Conservation (phyloP, 1,140 invertebrate species). For the Hypsibius dujardini region DNA sequence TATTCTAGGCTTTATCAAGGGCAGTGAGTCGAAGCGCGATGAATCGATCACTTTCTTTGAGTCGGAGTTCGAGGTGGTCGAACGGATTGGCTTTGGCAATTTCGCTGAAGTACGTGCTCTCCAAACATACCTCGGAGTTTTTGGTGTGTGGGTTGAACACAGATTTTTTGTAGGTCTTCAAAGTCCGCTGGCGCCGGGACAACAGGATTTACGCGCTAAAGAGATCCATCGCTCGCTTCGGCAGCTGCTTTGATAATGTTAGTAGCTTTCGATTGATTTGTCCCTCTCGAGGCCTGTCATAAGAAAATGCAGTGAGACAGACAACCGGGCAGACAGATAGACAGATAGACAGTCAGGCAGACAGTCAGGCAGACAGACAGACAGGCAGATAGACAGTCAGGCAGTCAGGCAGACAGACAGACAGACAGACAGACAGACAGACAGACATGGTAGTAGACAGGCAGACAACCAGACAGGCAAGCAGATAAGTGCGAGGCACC, state of each 20-base stretch:
- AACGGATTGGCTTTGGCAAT: conserved; percentile 15
- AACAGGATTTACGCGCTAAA: background rate
- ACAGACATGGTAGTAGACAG: background rate
- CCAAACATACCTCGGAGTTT: background rate
- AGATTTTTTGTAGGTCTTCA: conserved; percentile 1
- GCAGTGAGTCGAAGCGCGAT: background rate
- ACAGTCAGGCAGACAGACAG: no score
- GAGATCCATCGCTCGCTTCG: background rate
- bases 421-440: background rate
- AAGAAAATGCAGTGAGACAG: no score
- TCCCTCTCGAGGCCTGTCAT: no score
- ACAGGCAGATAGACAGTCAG: no score
- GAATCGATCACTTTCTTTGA: background rate
- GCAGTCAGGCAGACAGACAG: no score
- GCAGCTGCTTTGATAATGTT: background rate
- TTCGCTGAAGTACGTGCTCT: conserved; percentile 1
- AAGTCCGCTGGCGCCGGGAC: background rate
- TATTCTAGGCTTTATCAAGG: background rate
- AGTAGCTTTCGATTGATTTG: no score
- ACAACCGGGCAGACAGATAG: no score
- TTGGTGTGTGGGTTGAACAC: background rate
- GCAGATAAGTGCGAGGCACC: no score
- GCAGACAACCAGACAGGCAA: no score
- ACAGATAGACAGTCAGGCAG: no score
- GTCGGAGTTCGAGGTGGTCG: background rate